Conservation (phyloP, 2,888 invertebrate species). For the Habrosyne pyritoides region DNA sequence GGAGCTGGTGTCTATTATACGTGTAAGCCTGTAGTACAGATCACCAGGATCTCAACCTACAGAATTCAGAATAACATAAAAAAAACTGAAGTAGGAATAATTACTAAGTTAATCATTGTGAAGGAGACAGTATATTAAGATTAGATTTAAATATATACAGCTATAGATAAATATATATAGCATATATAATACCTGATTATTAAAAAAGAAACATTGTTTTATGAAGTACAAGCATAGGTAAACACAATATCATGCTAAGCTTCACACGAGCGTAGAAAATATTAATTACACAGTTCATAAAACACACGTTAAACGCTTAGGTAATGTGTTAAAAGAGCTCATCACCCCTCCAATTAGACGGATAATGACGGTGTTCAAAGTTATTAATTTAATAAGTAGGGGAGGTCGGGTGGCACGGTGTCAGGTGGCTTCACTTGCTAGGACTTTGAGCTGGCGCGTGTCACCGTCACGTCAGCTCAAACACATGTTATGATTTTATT, state of each 20-base stretch:
- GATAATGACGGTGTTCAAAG: slow-evolving; percentile 78
- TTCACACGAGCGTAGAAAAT: slow-evolving; percentile 42
- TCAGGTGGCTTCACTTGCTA: slow-evolving; percentile 47
- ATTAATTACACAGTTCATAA: slow-evolving; percentile 78
- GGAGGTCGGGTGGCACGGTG: slow-evolving; percentile 60
- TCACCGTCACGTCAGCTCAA: slow-evolving; percentile 15
- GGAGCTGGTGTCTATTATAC: no score
- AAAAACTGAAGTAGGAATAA: no score
- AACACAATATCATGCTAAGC: slow-evolving; percentile 11
- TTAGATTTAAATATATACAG: no score
- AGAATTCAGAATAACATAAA: no score
- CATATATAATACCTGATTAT: background rate
- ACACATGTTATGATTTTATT: background rate
- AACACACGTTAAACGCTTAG: slow-evolving; percentile 75
- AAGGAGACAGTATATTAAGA: no score
- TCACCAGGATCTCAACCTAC: no score
- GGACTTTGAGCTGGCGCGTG: slow-evolving; percentile 25
- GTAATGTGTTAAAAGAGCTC: slow-evolving; percentile 77
- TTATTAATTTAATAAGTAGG: slow-evolving; percentile 83
- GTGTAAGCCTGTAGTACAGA: no score
- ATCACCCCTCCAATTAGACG: slow-evolving; percentile 80
- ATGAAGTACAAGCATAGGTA: background rate
- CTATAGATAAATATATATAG: no score
- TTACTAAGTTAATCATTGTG: no score
- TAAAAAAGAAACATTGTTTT: background rate